Percentiles rank a stretch among this genome's conserved stretches.
phyloP scores from a whole-genome alignment of 2,797 vertebrate genomes.

The Hoplostethus mediterraneus region DNA sequence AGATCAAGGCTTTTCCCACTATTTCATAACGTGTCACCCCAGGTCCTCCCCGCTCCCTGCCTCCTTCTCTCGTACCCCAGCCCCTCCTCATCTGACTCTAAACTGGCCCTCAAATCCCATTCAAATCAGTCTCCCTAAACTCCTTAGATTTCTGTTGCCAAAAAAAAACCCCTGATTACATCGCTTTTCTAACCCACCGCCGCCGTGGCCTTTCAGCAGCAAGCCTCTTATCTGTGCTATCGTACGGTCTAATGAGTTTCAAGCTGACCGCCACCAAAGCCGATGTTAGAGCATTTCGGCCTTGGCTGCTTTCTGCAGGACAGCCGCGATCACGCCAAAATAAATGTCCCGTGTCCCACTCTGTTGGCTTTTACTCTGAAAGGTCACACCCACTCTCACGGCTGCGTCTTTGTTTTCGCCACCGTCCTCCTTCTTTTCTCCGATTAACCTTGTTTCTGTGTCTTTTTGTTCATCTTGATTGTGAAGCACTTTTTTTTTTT shows the following conservation, averaged over 20 bases:
- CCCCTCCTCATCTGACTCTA: slow-evolving; percentile 50
- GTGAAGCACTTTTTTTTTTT: slow-evolving; percentile 5
- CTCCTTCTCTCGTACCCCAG: slow-evolving; percentile 19
- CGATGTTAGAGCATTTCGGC: slow-evolving; percentile 36
- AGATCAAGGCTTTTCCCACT: slow-evolving; percentile 26
- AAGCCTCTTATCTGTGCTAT: slow-evolving; percentile 78
- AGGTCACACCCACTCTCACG: not conserved
- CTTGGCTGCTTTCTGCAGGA: not conserved
- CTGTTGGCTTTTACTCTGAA: slow-evolving; percentile 4
- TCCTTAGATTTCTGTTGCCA: slow-evolving; percentile 74
- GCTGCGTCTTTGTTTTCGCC: not conserved
- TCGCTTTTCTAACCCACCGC: slow-evolving; percentile 72
- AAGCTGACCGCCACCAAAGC: slow-evolving; percentile 64
- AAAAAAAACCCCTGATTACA: slow-evolving; percentile 72
- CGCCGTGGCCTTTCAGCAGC: slow-evolving; percentile 70
- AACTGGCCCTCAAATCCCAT: slow-evolving; percentile 64
- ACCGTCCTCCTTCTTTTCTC: slow-evolving; percentile 10
- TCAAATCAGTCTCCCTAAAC: slow-evolving; percentile 75
- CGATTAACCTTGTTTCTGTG: slow-evolving; percentile 39
- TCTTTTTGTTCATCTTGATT: slow-evolving; percentile 34
- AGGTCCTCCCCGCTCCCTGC: slow-evolving; percentile 6
- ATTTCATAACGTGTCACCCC: slow-evolving; percentile 32
- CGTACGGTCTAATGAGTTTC: slow-evolving; percentile 71
- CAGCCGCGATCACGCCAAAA: too few species aligned
- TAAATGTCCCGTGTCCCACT: not conserved